phyloP scores from a whole-genome alignment of 2,113 vertebrate species.

The Psittacara wagleri region DNA sequence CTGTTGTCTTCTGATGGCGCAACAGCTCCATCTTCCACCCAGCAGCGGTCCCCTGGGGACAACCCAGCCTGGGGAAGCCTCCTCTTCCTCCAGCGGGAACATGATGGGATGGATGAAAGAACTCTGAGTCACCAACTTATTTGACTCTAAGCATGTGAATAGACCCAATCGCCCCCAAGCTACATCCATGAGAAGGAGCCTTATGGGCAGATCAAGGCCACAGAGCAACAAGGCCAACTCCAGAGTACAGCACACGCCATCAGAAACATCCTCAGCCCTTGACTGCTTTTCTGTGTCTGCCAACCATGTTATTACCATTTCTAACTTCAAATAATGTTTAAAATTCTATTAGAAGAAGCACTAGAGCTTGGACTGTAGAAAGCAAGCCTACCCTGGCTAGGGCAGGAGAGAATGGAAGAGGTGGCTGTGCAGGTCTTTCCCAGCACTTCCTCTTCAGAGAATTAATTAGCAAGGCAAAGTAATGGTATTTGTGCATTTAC shows the following conservation, averaged over 20 bases:
- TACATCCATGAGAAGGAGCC: background rate
- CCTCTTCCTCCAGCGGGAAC: background rate
- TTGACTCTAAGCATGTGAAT: background rate
- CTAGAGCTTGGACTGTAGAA: background rate
- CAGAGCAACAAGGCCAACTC: background rate
- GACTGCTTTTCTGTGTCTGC: background rate
- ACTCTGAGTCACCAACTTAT: rapidly evolving
- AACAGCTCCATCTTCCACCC: background rate
- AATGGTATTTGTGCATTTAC: background rate
- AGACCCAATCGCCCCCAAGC: rapidly evolving
- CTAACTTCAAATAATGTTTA: background rate
- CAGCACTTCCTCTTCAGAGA: background rate
- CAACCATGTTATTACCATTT: rapidly evolving
- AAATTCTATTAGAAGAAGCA: background rate
- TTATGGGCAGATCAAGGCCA: background rate
- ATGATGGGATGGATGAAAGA: background rate
- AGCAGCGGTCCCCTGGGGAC: rapidly evolving
- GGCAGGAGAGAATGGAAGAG: background rate
- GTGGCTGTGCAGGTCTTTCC: background rate
- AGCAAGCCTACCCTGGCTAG: background rate
- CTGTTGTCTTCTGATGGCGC: rapidly evolving
- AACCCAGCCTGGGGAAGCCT: background rate
- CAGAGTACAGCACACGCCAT: background rate
- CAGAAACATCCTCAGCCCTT: background rate
- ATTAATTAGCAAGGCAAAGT: background rate